These are phyloP conservation scores for Drosophila simulans DNA, from an alignment of 1,140 invertebrate species.

Conservation along the genomic window DNA sequence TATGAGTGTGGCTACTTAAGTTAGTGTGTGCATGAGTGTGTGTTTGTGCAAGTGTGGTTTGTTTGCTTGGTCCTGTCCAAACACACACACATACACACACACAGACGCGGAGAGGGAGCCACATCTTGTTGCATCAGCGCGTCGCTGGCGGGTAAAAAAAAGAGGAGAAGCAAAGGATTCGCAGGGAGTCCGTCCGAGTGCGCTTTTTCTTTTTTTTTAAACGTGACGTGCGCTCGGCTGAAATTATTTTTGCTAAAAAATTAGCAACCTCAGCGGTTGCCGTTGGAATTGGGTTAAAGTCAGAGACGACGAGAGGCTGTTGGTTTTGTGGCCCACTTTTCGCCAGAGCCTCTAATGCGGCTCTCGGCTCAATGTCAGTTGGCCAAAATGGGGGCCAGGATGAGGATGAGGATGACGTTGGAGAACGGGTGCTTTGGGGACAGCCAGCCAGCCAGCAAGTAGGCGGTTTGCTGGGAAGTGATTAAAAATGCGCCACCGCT, in stretches of 20 bases:
- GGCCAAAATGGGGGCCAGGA: background rate
- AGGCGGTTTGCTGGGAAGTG: constrained; percentile 16
- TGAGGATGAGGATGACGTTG: background rate
- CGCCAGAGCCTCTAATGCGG: constrained; percentile 40
- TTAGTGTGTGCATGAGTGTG: constrained; percentile 5
- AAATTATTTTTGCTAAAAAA: constrained; percentile 77
- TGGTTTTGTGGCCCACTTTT: constrained; percentile 61
- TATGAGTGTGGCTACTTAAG: constrained; percentile 63
- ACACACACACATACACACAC: background rate
- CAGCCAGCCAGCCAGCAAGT: constrained; percentile 8
- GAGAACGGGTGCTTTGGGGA: constrained; percentile 34
- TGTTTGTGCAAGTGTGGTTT: constrained; percentile 50
- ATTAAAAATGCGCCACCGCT: constrained; percentile 44
- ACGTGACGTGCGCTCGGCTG: constrained; percentile 54
- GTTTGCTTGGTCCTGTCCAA: constrained; percentile 62
- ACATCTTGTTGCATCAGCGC: constrained; percentile 78
- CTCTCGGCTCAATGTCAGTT: constrained; percentile 41
- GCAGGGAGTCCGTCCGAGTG: constrained; percentile 22
- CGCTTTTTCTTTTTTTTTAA: constrained; percentile 49
- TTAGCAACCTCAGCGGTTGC: constrained; percentile 79
- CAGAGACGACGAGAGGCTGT: constrained; percentile 42
- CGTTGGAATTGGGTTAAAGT: constrained; percentile 78
- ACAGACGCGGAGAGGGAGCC: constrained; percentile 7
- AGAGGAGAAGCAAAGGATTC: constrained; percentile 23
- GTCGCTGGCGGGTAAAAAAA: constrained; percentile 61